These are phyloP conservation scores for Pterobdella sp. DNA, from an alignment of 2,888 invertebrate species.

Conservation along the genomic window DNA sequence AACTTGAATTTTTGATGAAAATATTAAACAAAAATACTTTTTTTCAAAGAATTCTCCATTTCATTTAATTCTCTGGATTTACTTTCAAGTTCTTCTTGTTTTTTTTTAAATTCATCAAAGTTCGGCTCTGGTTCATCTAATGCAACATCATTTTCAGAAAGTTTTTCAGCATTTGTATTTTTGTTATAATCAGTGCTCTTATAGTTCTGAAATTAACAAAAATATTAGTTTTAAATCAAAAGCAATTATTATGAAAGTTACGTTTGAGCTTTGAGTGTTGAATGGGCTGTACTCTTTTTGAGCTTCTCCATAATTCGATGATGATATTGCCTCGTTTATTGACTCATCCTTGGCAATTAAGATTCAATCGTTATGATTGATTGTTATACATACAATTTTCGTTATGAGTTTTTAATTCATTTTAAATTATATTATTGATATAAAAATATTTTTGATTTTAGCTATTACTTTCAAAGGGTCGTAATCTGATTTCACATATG, in stretches of 20 bases:
- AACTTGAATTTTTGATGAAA: not conserved
- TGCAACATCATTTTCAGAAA: not conserved
- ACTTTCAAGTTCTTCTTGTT: constrained; percentile 21
- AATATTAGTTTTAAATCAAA: too few relatives aligned
- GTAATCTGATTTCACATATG: too few relatives aligned
- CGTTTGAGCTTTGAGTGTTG: not conserved
- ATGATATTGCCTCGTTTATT: not conserved
- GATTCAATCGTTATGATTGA: not conserved
- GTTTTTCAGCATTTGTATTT: not conserved
- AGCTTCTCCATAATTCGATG: not conserved
- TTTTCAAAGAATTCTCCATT: constrained; percentile 12
- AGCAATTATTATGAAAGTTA: not conserved
- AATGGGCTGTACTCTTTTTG: not conserved
- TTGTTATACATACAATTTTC: not conserved
- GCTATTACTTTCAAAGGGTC: too few relatives aligned
- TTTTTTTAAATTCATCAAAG: constrained; percentile 5
- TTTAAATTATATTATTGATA: too few relatives aligned
- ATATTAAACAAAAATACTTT: not conserved
- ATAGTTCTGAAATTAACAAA: constrained; percentile 10
- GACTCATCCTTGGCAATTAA: not conserved
- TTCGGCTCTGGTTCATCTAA: not conserved
- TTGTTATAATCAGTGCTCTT: not conserved
- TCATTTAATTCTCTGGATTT: not conserved
- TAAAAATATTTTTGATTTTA: too few relatives aligned
- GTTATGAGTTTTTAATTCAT: too few relatives aligned